Percentiles rank a stretch among this genome's conserved stretches.
Conservation (phyloP, 2,888 invertebrate species). For the Eupithecia inturbata region DNA sequence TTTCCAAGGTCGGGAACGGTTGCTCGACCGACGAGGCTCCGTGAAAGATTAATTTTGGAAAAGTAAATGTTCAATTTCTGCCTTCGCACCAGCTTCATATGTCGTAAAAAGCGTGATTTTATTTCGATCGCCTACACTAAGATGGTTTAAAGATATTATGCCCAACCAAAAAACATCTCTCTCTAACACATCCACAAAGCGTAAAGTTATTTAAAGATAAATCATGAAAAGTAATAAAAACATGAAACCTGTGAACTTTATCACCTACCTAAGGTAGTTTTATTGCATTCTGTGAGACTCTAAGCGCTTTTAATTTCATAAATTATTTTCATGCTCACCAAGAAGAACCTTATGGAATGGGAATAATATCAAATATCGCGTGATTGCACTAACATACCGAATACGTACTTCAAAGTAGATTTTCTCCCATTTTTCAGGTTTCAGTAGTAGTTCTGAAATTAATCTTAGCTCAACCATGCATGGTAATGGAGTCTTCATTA, state of each 20-base stretch:
- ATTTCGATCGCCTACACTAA: too few species aligned
- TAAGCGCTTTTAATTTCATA: background rate
- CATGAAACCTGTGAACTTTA: background rate
- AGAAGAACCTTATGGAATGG: background rate
- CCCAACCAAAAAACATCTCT: background rate
- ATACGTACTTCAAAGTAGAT: background rate
- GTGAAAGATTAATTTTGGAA: too few species aligned
- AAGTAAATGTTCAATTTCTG: too few species aligned
- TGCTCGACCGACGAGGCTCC: too few species aligned
- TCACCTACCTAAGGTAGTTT: slow-evolving; percentile 2
- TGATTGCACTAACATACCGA: background rate
- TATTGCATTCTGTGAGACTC: slow-evolving; percentile 5
- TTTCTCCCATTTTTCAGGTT: background rate
- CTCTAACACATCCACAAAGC: background rate
- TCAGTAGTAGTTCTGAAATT: background rate
- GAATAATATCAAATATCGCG: background rate
- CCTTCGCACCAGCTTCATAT: too few species aligned
- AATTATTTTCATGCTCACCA: background rate
- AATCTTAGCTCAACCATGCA: background rate
- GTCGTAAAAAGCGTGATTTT: too few species aligned
- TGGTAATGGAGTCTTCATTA: background rate
- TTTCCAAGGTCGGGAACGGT: too few species aligned
- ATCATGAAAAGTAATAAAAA: background rate
- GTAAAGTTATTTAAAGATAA: background rate
- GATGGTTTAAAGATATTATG: background rate